Evolutionary conservation across 2,113 vertebrate species (phyloP), one percentile per base, ranked within the genome.

Genomic region (Megatriorchis doriae): DNA sequence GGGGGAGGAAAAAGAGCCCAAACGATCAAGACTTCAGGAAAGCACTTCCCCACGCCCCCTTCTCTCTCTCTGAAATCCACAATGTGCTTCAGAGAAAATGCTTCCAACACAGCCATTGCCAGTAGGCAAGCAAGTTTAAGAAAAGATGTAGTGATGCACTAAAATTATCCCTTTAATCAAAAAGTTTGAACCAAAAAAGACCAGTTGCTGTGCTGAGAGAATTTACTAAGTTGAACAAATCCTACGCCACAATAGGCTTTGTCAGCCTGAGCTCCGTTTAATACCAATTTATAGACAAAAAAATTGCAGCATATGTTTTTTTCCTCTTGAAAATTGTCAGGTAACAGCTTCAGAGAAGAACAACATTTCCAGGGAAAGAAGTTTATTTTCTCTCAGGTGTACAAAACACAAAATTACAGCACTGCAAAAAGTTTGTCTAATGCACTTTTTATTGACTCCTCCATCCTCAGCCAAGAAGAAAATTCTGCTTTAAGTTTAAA

Each of bases 401-500:
- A 89, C 7, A 7, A 82, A 73, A 74, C 72, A 82, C 16, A 36
- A 88, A 85, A 91, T 96, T 94, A 87, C 9, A 1, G 78, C 55
- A 62, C 66, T 63, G 55, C 34, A 91, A 55, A 53, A 78, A 94
- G 43, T 91, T 95, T 95, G 74, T 94, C 94, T 95, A 94, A 91
- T 47, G 77, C 53, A 96, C 81, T 53, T 88, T 82, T 81, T 93
- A 90, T 78, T 78, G 90, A 85, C 81, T 84, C 43, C 65, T 97
- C 67, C 48, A 68, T 42, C 38, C 58, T 95, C 91, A 96, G 52
- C 59, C 62, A 73, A 66, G 87, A 87, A 90, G 88, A 82, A 88
- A 91, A 66, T 55, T 88, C 58, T 56, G 53, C 61, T 94, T 94
- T 12, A 91, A 55, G 40, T 91, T 96, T 94, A 93, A 94, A 96